These are phyloP conservation scores for Drosophila affinis DNA, from an alignment of 2,888 invertebrate genomes.

Conservation along the genomic window DNA sequence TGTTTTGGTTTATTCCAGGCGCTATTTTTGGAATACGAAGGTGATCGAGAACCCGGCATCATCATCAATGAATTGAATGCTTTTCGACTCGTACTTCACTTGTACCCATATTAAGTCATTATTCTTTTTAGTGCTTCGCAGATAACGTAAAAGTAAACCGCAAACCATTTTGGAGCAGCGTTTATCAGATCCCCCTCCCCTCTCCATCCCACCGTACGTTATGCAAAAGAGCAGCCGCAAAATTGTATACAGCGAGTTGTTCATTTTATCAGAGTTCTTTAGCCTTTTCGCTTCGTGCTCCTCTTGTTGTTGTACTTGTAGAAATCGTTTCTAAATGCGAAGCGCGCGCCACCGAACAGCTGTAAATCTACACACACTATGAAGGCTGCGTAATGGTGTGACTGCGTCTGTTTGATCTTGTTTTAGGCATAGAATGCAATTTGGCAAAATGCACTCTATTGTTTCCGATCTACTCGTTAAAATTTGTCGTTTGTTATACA, in stretches of 20 bases:
- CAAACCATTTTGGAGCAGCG: constrained; percentile 4
- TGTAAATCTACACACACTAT: constrained; percentile 8
- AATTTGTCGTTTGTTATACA: not conserved
- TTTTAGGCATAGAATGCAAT: constrained; percentile 32
- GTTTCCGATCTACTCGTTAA: too few relatives aligned
- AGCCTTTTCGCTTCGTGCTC: constrained; percentile 35
- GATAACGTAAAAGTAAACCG: constrained; percentile 11
- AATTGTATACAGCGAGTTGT: constrained; percentile 5
- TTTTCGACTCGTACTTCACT: constrained; percentile 17
- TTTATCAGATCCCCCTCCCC: constrained; percentile 13
- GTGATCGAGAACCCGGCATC: constrained; percentile 41
- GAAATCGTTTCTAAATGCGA: constrained; percentile 30
- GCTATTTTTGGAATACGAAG: constrained; percentile 41
- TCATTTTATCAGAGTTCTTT: constrained; percentile 53
- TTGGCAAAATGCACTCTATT: constrained; percentile 13
- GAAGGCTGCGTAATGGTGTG: constrained; percentile 11
- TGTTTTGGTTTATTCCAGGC: constrained; percentile 41
- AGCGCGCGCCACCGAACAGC: constrained; percentile 25
- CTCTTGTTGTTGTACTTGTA: constrained; percentile 24
- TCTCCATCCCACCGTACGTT: not conserved
- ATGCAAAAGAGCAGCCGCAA: constrained; percentile 25
- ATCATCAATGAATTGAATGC: constrained; percentile 36
- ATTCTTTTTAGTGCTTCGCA: constrained; percentile 3
- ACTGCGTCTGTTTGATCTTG: constrained; percentile 23
- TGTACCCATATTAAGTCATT: constrained; percentile 27